Percentiles rank a stretch among this genome's conserved stretches.
phyloP scores from a whole-genome alignment of 2,888 invertebrate genomes.

The Malthinus flaveolus region DNA sequence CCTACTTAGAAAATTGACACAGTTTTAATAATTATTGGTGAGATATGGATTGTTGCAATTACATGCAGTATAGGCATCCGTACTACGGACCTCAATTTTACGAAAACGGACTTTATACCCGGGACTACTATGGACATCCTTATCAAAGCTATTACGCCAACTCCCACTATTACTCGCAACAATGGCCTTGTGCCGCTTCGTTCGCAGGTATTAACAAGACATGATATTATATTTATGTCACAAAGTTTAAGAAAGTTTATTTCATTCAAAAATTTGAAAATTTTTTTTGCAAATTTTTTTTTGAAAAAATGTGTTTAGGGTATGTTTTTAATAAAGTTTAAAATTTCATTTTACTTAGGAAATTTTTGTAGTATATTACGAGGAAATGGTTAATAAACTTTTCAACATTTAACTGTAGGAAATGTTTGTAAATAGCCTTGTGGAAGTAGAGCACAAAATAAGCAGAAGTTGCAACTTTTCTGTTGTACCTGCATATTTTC shows the following conservation, averaged over 20 bases:
- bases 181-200: slow-evolving; percentile 47
- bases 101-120: slow-evolving; percentile 44
- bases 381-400: neutral
- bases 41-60: slow-evolving; percentile 53
- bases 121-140: slow-evolving; percentile 44
- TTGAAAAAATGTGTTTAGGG: neutral
- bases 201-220: slow-evolving; percentile 45
- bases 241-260: slow-evolving; percentile 19
- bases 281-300: neutral
- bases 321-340: neutral
- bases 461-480: slow-evolving; percentile 12
- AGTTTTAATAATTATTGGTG: slow-evolving; percentile 3
- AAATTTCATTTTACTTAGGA: too few species aligned
- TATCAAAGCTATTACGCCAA: slow-evolving; percentile 47
- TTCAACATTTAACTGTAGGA: neutral
- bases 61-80: slow-evolving; percentile 50
- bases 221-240: slow-evolving; percentile 33
- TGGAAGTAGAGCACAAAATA: neutral
- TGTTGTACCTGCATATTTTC: slow-evolving; percentile 34
- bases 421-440: neutral
- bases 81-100: slow-evolving; percentile 49
- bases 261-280: neutral
- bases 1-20: neutral
- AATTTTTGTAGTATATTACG: too few species aligned
- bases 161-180: slow-evolving; percentile 46